phyloP scores from a whole-genome alignment of 2,113 vertebrate species.

The Rhinogobius similis region DNA sequence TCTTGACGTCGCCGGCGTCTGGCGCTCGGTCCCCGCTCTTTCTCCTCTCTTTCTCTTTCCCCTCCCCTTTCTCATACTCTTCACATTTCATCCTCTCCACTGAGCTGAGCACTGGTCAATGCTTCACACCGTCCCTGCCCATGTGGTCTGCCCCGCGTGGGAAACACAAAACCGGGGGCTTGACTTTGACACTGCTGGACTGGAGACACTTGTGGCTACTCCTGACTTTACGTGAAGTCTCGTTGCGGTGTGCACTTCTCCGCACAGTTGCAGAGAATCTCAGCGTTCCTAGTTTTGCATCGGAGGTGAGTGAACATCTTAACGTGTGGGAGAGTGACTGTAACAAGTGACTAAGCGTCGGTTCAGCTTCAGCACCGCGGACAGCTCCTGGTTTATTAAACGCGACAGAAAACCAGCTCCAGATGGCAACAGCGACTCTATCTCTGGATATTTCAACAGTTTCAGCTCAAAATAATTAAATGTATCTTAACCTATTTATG shows the following conservation, averaged over 20 bases:
- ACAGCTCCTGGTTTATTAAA: slow-evolving; percentile 39
- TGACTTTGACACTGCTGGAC: slow-evolving; percentile 43
- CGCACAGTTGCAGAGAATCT: slow-evolving; percentile 21
- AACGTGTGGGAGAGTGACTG: neutral
- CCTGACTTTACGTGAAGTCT: neutral
- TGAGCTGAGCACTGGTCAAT: slow-evolving; percentile 57
- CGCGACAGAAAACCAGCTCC: slow-evolving; percentile 1
- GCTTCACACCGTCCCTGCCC: slow-evolving; percentile 47
- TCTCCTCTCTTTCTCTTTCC: slow-evolving; percentile 24
- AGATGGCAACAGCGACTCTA: too few species aligned
- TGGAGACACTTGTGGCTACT: neutral
- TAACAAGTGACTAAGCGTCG: neutral
- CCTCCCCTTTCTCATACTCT: slow-evolving; percentile 28
- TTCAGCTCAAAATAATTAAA: too few species aligned
- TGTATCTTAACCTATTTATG: too few species aligned
- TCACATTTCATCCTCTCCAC: slow-evolving; percentile 27
- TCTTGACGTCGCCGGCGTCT: slow-evolving; percentile 67
- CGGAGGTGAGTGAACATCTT: slow-evolving; percentile 48
- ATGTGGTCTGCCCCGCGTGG: slow-evolving; percentile 59
- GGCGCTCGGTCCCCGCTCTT: slow-evolving; percentile 48
- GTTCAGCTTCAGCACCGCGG: slow-evolving; percentile 76
- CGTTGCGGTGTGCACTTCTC: neutral
- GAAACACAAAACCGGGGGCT: slow-evolving; percentile 55
- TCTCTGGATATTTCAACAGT: too few species aligned
- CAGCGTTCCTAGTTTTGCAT: slow-evolving; percentile 30